Evolutionary conservation across 2,797 vertebrate species (phyloP).

Genomic region (Prionace glauca): DNA sequence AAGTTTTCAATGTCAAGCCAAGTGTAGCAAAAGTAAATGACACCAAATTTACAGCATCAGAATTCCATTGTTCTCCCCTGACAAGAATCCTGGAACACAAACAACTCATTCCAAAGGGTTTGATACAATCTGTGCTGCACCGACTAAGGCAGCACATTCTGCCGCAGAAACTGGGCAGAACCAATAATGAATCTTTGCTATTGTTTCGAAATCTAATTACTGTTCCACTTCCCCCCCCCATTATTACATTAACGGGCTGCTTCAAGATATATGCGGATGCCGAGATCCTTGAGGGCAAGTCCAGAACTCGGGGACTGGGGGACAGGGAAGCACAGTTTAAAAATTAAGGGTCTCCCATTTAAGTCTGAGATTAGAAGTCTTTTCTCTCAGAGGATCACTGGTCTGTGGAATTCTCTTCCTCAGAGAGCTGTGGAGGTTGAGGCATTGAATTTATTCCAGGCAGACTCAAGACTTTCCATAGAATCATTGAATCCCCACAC

Average conservation of each 20-base stretch:
- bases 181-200: constrained; percentile 6
- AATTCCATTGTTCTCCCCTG: constrained; percentile 9
- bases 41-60: constrained; percentile 7
- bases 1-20: constrained; percentile 27
- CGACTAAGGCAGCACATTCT: background rate
- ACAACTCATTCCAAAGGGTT: background rate
- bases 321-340: background rate
- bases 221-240: background rate
- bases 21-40: constrained; percentile 28
- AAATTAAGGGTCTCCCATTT: background rate
- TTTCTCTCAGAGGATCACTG: background rate
- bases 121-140: constrained; percentile 21
- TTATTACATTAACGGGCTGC: background rate
- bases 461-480: too few relatives aligned
- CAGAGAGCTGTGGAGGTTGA: background rate
- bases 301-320: background rate
- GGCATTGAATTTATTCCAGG: background rate
- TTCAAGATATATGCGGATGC: background rate
- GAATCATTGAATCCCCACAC: too few relatives aligned
- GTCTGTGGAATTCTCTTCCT: background rate
- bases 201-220: background rate
- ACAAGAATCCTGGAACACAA: constrained; percentile 21
- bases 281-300: background rate
- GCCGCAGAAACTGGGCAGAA: background rate
- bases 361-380: background rate